A percentile compares a stretch with the other conserved stretches of the same genome.
These are phyloP conservation scores for Drosophila tsacasi DNA, from an alignment of 1,140 invertebrate genomes.

Conservation along the genomic window DNA sequence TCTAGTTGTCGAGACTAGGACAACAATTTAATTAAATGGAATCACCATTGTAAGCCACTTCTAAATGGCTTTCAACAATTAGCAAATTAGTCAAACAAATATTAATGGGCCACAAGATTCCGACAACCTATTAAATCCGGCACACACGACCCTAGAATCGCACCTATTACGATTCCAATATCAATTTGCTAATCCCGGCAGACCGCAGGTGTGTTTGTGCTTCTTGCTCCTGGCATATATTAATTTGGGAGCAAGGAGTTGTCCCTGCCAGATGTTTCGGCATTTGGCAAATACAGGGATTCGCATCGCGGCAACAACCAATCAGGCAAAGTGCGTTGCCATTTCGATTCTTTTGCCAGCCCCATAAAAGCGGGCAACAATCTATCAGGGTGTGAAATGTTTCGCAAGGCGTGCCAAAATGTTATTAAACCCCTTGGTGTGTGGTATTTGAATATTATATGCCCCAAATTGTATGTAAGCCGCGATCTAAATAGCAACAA, in stretches of 20 bases:
- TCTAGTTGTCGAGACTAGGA: not conserved
- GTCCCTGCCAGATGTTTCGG: slow-evolving; percentile 8
- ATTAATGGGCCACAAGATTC: slow-evolving; percentile 5
- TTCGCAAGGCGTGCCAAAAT: slow-evolving; percentile 53
- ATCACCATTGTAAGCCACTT: not conserved
- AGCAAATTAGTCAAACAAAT: slow-evolving; percentile 19
- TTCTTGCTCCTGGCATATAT: slow-evolving; percentile 14
- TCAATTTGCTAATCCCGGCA: slow-evolving; percentile 27
- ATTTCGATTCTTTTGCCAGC: slow-evolving; percentile 6
- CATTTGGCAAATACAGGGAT: slow-evolving; percentile 9
- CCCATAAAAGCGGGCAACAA: slow-evolving; percentile 19
- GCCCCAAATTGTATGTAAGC: slow-evolving; percentile 17
- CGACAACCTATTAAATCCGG: slow-evolving; percentile 6
- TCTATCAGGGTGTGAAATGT: slow-evolving; percentile 43
- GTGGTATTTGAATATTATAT: slow-evolving; percentile 65
- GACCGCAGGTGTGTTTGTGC: not conserved
- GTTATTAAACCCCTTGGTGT: slow-evolving; percentile 53
- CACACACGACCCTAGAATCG: slow-evolving; percentile 1
- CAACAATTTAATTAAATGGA: not conserved
- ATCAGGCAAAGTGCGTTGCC: slow-evolving; percentile 42
- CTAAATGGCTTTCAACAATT: slow-evolving; percentile 17
- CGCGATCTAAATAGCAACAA: slow-evolving; percentile 29
- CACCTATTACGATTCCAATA: slow-evolving; percentile 22
- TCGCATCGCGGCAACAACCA: slow-evolving; percentile 15
- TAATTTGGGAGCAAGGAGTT: slow-evolving; percentile 20